These are phyloP conservation scores for Balaeniceps rex DNA, from an alignment of 2,113 vertebrate genomes.

Conservation along the genomic window DNA sequence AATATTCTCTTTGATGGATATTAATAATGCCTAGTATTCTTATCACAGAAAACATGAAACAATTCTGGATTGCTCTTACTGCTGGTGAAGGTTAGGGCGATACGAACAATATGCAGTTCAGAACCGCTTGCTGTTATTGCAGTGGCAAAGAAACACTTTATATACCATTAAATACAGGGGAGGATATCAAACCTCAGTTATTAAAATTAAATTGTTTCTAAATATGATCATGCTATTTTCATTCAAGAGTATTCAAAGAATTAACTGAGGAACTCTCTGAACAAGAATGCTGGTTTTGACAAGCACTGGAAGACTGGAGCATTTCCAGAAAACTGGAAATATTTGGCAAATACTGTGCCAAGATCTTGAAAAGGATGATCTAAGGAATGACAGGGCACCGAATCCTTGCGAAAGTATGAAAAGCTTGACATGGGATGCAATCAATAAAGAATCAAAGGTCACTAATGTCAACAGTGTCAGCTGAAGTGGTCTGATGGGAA, in stretches of 20 bases:
- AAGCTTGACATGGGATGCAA: neutral
- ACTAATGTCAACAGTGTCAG: neutral
- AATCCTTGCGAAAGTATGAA: neutral
- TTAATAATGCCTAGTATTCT: neutral
- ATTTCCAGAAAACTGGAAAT: neutral
- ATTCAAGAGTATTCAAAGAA: neutral
- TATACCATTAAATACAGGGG: neutral
- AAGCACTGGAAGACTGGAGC: neutral
- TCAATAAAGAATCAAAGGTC: neutral
- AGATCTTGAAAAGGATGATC: neutral
- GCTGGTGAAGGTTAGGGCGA: neutral
- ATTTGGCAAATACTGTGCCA: neutral
- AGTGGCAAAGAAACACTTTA: neutral
- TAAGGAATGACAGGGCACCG: neutral
- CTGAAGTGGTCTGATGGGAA: neutral
- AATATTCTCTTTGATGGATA: neutral
- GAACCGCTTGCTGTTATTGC: neutral
- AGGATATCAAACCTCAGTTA: neutral
- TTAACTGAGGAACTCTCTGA: neutral
- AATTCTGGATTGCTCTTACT: neutral
- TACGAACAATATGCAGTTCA: neutral
- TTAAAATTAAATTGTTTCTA: neutral
- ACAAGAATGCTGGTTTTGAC: neutral
- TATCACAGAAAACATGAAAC: neutral
- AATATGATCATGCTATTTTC: neutral